Conservation (phyloP, 2,888 invertebrate genomes). For the Harpalus rufipes region DNA sequence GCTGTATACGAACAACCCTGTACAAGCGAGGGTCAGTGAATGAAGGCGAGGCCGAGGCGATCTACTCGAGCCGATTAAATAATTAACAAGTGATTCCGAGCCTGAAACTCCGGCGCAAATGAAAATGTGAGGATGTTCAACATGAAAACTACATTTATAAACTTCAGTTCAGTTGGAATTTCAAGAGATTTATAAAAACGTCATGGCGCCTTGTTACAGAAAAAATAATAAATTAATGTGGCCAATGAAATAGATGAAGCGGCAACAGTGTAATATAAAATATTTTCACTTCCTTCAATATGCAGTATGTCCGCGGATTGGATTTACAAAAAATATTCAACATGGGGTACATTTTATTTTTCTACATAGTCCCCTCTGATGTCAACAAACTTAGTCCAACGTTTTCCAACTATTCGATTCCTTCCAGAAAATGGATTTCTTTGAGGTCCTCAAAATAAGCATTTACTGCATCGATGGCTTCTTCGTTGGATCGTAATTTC, state of each 20-base stretch:
- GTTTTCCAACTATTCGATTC: too few relatives aligned
- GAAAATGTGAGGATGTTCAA: conserved; percentile 36
- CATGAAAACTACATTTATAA: conserved; percentile 30
- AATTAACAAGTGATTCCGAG: conserved; percentile 51
- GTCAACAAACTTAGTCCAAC: too few relatives aligned
- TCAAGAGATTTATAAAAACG: not conserved
- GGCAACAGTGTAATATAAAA: not conserved
- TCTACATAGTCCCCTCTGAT: too few relatives aligned
- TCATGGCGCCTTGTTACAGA: not conserved
- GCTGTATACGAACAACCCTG: not conserved
- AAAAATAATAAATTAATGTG: not conserved
- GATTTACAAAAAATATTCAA: too few relatives aligned
- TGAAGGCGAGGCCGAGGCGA: conserved; percentile 1
- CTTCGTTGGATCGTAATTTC: too few relatives aligned
- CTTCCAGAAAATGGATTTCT: too few relatives aligned
- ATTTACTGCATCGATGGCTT: too few relatives aligned
- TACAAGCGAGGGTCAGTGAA: conserved; percentile 19
- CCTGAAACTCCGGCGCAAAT: conserved; percentile 20
- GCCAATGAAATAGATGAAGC: not conserved
- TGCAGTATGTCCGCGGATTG: too few relatives aligned
- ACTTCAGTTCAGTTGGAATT: not conserved
- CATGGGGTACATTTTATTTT: too few relatives aligned
- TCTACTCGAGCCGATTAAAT: conserved; percentile 49
- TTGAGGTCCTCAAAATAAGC: too few relatives aligned
- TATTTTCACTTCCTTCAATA: too few relatives aligned